Evolutionary conservation across 2,888 invertebrate genomes (phyloP).

Genomic region (Acleris literana): DNA sequence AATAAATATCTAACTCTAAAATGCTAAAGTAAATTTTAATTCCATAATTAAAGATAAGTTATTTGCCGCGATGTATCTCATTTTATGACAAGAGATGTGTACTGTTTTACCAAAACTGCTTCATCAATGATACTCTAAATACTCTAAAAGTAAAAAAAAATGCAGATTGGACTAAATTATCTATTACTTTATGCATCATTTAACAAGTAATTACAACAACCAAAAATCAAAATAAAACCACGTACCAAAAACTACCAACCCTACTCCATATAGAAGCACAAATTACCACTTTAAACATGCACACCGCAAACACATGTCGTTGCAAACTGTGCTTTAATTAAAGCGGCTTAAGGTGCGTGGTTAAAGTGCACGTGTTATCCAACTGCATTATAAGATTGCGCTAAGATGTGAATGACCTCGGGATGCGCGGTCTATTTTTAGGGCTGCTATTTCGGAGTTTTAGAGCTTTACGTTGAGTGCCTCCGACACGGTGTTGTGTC

Average conservation of each 20-base stretch:
- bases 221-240: background rate
- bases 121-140: too few species aligned
- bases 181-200: background rate
- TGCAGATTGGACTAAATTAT: too few species aligned
- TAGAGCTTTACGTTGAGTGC: background rate
- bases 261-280: background rate
- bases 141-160: too few species aligned
- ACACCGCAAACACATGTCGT: background rate
- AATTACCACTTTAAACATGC: background rate
- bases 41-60: too few species aligned
- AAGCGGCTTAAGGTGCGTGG: background rate
- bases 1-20: too few species aligned
- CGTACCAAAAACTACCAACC: constrained; percentile 4
- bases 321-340: constrained; percentile 5
- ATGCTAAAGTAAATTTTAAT: too few species aligned
- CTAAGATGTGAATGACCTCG: constrained; percentile 14
- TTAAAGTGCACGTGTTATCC: background rate
- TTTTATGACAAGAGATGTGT: too few species aligned
- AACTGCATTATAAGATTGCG: constrained; percentile 1
- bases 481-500: background rate
- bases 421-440: constrained; percentile 10
- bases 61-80: too few species aligned
- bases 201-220: background rate
- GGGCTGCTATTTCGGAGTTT: constrained; percentile 15
- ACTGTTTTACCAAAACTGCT: too few species aligned